Evolutionary conservation across 2,797 vertebrate genomes (phyloP).

Genomic region (Sebastes itinus): DNA sequence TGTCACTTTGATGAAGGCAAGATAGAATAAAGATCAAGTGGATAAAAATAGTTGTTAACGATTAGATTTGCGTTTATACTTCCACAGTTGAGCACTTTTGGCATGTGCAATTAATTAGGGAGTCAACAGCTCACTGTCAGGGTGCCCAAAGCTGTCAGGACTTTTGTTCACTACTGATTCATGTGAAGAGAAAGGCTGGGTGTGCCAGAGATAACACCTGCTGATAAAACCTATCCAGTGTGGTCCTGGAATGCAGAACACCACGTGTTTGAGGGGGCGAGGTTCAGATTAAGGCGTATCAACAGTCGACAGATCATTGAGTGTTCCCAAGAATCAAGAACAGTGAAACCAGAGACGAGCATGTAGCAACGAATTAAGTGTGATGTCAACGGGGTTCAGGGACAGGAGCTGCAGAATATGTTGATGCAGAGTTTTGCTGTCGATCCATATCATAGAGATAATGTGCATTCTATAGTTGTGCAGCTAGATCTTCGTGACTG

Average conservation of each 20-base stretch:
- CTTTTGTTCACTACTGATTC: neutral
- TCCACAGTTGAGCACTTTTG: neutral
- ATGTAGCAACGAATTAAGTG: neutral
- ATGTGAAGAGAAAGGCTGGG: neutral
- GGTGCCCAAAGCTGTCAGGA: neutral
- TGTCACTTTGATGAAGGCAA: neutral
- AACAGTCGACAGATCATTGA: neutral
- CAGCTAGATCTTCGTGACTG: neutral
- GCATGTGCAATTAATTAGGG: neutral
- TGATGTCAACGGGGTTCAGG: neutral
- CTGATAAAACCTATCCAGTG: slow-evolving; percentile 35
- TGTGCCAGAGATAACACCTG: slow-evolving; percentile 2
- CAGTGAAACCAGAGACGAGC: neutral
- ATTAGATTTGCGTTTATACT: neutral
- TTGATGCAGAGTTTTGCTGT: neutral
- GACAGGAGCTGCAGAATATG: no score
- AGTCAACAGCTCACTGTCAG: neutral
- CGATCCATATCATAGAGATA: neutral
- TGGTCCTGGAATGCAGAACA: slow-evolving; percentile 22
- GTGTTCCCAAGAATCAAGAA: neutral
- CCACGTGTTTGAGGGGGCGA: rapidly evolving
- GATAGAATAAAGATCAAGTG: neutral
- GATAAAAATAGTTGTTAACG: neutral
- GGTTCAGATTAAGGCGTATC: neutral
- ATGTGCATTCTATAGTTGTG: neutral